Conservation (phyloP, 2,113 vertebrate species). For the Desmodus rotundus region DNA sequence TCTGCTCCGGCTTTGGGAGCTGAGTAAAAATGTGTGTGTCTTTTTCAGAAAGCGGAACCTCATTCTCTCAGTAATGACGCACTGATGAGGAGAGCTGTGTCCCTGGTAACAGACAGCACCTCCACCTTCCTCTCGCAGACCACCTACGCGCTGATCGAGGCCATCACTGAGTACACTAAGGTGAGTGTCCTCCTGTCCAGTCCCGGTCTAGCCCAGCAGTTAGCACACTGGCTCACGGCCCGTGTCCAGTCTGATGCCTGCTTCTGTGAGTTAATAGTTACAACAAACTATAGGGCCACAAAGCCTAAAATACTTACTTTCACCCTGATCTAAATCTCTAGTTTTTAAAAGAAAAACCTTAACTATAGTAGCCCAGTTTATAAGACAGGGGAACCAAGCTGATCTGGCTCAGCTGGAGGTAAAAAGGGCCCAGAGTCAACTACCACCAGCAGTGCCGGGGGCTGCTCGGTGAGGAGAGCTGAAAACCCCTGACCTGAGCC, state of each 20-base stretch:
- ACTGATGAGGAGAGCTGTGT: conserved; percentile 81
- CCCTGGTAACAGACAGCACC: conserved; percentile 85
- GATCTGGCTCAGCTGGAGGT: not conserved
- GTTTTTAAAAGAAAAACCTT: not conserved
- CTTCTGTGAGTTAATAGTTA: not conserved
- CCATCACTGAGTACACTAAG: conserved; percentile 85
- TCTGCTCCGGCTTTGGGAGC: not conserved
- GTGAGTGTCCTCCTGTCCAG: conserved; percentile 57
- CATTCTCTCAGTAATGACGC: conserved; percentile 80
- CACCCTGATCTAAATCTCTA: not conserved
- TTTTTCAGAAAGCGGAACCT: conserved; percentile 80
- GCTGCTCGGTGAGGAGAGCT: not conserved
- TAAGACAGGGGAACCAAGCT: not conserved
- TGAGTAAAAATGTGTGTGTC: not conserved
- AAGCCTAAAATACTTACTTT: not conserved
- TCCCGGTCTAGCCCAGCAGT: not conserved
- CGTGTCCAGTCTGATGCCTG: not conserved
- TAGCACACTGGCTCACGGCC: not conserved
- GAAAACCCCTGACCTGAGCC: not conserved
- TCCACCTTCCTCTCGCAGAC: conserved; percentile 85
- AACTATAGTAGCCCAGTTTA: not conserved
- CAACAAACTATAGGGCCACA: not conserved
- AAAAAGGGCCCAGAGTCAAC: not conserved
- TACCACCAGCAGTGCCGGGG: not conserved
- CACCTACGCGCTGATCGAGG: conserved; percentile 83